A percentile compares a stretch with the other conserved stretches of the same genome.
Conservation (phyloP, 2,888 invertebrate species). For the Bedellia somnulentella region DNA sequence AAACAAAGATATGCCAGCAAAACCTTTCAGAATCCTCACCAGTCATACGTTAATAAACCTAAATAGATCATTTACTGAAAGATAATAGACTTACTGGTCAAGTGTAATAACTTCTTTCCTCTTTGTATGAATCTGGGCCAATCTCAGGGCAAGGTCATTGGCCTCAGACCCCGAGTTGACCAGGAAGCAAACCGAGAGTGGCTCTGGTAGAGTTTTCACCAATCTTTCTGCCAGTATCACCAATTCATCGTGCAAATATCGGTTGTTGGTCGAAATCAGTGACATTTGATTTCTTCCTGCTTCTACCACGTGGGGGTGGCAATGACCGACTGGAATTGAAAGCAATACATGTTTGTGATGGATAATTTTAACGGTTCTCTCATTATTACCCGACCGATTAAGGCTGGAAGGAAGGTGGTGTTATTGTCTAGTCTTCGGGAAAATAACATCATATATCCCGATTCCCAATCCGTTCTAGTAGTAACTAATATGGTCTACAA, state of each 20-base stretch:
- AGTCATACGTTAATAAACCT: too few species aligned
- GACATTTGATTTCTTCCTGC: constrained; percentile 91
- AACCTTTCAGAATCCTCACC: too few species aligned
- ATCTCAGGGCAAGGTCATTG: constrained; percentile 92
- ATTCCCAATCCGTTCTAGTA: too few species aligned
- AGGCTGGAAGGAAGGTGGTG: too few species aligned
- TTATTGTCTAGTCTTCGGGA: too few species aligned
- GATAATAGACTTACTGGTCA: constrained; percentile 85
- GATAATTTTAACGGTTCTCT: constrained; percentile 1
- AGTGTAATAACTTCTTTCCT: constrained; percentile 88
- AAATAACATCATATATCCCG: too few species aligned
- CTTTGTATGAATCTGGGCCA: constrained; percentile 88
- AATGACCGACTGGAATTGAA: constrained; percentile 84
- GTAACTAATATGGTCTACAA: too few species aligned
- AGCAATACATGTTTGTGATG: constrained; percentile 1
- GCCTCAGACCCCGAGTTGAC: constrained; percentile 99
- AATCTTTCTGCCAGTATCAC: constrained; percentile 87
- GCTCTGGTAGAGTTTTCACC: constrained; percentile 79
- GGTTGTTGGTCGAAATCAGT: constrained; percentile 89
- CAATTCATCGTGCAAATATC: constrained; percentile 95
- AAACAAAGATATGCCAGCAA: too few species aligned
- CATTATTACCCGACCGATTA: too few species aligned
- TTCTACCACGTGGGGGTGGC: constrained; percentile 91
- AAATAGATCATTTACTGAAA: too few species aligned
- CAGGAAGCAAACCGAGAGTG: constrained; percentile 89